Conservation (phyloP, 2,888 invertebrate species). For the Conus canariensis region DNA sequence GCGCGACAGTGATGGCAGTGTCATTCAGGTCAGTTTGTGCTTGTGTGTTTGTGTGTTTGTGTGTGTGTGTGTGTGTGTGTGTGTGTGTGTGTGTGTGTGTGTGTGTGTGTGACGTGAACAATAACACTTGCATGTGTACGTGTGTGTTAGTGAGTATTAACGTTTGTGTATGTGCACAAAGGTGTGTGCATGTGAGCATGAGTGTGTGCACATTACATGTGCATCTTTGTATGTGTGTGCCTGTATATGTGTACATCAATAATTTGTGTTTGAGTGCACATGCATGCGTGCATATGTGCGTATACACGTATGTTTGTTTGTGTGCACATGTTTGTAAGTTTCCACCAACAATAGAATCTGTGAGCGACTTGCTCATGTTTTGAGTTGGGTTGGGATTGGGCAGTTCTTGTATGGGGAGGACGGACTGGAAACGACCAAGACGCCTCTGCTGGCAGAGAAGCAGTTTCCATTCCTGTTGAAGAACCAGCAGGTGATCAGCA, state of each 20-base stretch:
- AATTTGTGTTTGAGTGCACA: background rate
- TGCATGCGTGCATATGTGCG: background rate
- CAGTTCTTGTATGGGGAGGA: constrained; percentile 83
- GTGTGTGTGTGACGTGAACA: background rate
- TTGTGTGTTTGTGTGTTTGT: background rate
- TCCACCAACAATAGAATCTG: too few species aligned
- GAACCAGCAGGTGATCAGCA: constrained; percentile 83
- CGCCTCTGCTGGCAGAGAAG: constrained; percentile 88
- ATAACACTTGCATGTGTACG: background rate
- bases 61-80: background rate
- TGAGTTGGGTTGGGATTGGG: background rate
- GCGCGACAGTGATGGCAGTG: constrained; percentile 93
- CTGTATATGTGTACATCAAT: too few species aligned
- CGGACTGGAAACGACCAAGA: constrained; percentile 88
- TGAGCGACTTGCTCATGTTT: too few species aligned
- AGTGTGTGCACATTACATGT: background rate
- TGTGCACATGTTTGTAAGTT: background rate
- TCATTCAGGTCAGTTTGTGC: constrained; percentile 86
- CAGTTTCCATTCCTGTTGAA: constrained; percentile 90
- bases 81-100: background rate
- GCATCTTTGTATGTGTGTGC: background rate
- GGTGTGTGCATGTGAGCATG: background rate
- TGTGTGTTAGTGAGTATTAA: background rate
- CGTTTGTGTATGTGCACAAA: background rate
- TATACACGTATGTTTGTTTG: background rate